Evolutionary conservation across 2,113 vertebrate genomes (phyloP).

Genomic region (Onychorhynchus coronatus): DNA sequence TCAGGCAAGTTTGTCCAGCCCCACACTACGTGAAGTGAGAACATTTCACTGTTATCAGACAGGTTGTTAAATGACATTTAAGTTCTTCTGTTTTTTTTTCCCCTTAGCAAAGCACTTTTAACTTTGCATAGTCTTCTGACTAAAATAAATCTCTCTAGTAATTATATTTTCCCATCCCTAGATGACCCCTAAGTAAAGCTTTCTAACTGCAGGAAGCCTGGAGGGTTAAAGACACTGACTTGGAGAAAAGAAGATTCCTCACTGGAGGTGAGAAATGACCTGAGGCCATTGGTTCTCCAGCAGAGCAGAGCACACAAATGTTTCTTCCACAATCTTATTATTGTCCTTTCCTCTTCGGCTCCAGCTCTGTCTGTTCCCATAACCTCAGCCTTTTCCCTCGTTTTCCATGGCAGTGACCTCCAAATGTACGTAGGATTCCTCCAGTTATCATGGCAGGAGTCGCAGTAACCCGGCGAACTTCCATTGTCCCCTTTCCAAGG

Average conservation of each 20-base stretch:
- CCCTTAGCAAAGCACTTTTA: neutral
- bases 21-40: neutral
- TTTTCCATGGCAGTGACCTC: neutral
- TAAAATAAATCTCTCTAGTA: slow-evolving; percentile 33
- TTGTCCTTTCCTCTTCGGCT: neutral
- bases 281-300: neutral
- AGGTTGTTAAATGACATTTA: slow-evolving; percentile 54
- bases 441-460: neutral
- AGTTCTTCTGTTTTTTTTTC: neutral
- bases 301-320: accelerated
- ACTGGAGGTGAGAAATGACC: neutral
- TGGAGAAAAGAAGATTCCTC: neutral
- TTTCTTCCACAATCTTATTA: neutral
- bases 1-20: neutral
- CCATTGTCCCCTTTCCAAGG: neutral
- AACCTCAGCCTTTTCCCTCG: neutral
- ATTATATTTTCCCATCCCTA: slow-evolving; percentile 21
- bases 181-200: slow-evolving; percentile 2
- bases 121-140: neutral
- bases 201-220: neutral
- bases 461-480: neutral
- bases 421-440: neutral
- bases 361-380: neutral
- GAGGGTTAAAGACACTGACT: neutral
- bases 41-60: slow-evolving; percentile 19